phyloP scores from a whole-genome alignment of 2,797 vertebrate genomes.

The Euthynnus affinis region DNA sequence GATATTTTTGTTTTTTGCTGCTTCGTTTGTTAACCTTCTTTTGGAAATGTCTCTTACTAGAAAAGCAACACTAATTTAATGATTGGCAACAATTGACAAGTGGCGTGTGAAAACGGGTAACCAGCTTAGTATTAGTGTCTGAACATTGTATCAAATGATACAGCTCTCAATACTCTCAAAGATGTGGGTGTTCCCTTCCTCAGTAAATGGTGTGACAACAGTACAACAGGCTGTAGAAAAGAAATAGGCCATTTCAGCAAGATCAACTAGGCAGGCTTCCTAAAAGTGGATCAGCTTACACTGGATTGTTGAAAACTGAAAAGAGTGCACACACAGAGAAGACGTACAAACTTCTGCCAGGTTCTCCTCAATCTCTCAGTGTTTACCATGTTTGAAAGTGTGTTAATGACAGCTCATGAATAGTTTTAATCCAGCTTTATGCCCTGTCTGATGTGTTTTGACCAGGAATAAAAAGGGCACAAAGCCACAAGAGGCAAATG shows the following conservation, averaged over 20 bases:
- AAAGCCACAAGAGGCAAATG: slow-evolving; percentile 42
- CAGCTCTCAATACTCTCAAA: slow-evolving; percentile 12
- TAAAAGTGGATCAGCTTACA: slow-evolving; percentile 76
- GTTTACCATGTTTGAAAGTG: slow-evolving; percentile 32
- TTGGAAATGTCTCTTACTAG: neutral
- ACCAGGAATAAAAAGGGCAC: slow-evolving; percentile 51
- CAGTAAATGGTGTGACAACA: slow-evolving; percentile 66
- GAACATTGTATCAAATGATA: slow-evolving; percentile 17
- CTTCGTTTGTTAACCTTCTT: neutral
- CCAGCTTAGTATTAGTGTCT: neutral
- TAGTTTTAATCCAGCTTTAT: slow-evolving; percentile 66
- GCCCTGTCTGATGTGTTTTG: slow-evolving; percentile 64
- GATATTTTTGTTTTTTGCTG: neutral
- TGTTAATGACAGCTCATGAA: slow-evolving; percentile 59
- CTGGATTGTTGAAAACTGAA: slow-evolving; percentile 53
- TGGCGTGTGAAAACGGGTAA: slow-evolving; percentile 7
- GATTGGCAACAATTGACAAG: neutral
- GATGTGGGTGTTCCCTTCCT: slow-evolving; percentile 50
- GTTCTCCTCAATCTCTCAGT: slow-evolving; percentile 27
- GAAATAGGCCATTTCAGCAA: slow-evolving; percentile 71
- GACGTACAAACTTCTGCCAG: slow-evolving; percentile 21
- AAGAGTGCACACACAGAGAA: slow-evolving; percentile 33
- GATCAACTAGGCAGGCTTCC: slow-evolving; percentile 65
- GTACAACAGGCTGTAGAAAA: slow-evolving; percentile 57
- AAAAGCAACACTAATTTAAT: neutral